Evolutionary conservation across 2,113 vertebrate genomes (phyloP).

Genomic region (Theropithecus gelada): DNA sequence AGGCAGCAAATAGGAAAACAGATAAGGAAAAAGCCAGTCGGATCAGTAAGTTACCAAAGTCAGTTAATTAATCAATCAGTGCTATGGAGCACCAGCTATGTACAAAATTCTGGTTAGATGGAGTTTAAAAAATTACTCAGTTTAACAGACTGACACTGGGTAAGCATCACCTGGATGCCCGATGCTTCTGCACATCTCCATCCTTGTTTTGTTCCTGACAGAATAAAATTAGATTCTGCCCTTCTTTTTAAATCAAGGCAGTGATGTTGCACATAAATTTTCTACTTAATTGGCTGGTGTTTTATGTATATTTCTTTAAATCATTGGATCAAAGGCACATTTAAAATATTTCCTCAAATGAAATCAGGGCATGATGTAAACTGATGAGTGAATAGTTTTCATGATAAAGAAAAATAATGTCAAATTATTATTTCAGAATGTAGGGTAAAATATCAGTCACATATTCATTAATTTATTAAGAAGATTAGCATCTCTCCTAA

Average conservation of each 20-base stretch:
- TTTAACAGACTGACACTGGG: neutral
- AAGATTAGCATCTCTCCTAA: slow-evolving; percentile 40
- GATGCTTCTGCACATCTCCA: neutral
- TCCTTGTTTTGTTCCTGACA: neutral
- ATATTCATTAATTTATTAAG: slow-evolving; percentile 28
- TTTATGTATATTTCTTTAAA: slow-evolving; percentile 4
- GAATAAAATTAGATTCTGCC: slow-evolving; percentile 8
- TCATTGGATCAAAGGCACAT: neutral
- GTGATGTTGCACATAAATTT: neutral
- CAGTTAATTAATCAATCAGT: neutral
- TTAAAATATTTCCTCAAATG: slow-evolving; percentile 37
- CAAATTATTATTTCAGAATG: slow-evolving; percentile 40
- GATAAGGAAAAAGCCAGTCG: neutral
- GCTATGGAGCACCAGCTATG: neutral
- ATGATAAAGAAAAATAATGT: neutral
- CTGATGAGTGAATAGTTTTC: slow-evolving; percentile 37
- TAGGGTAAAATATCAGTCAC: slow-evolving; percentile 30
- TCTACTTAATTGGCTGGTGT: neutral
- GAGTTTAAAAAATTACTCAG: neutral
- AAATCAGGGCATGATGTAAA: neutral
- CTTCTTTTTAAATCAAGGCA: slow-evolving; percentile 27
- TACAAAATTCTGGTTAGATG: neutral
- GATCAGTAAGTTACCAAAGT: neutral
- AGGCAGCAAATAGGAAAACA: neutral
- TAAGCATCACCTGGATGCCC: neutral